phyloP scores from a whole-genome alignment of 2,888 invertebrate species.

The Drosophila pullipes region DNA sequence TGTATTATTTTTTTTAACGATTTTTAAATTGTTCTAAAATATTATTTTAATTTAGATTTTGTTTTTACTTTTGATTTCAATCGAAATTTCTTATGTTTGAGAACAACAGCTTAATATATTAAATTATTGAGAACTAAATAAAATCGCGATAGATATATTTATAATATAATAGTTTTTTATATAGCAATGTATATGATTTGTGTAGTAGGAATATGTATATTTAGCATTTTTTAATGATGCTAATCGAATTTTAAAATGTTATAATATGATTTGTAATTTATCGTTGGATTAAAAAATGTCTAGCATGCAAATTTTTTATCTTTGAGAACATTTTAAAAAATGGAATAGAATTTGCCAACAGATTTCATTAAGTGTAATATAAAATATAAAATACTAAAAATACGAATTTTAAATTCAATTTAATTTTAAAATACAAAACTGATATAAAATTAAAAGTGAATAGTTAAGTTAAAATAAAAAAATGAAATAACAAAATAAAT shows the following conservation, averaged over 20 bases:
- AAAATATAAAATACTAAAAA: neutral
- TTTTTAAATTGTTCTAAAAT: neutral
- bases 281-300: no score
- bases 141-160: no score
- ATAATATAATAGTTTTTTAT: no score
- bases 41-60: neutral
- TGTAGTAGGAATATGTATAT: no score
- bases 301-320: rapidly evolving
- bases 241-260: no score
- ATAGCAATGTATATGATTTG: no score
- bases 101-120: neutral
- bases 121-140: neutral
- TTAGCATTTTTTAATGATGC: no score
- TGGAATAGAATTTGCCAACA: neutral
- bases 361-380: neutral
- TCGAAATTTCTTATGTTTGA: no score
- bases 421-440: neutral
- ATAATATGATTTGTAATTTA: no score
- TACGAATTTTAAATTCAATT: neutral
- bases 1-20: neutral
- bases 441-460: neutral
- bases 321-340: neutral
- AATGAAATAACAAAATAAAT: neutral
- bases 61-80: neutral
- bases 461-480: neutral